These are phyloP conservation scores for Cyprinodon diabolis DNA, from an alignment of 2,797 vertebrate species.

Conservation along the genomic window DNA sequence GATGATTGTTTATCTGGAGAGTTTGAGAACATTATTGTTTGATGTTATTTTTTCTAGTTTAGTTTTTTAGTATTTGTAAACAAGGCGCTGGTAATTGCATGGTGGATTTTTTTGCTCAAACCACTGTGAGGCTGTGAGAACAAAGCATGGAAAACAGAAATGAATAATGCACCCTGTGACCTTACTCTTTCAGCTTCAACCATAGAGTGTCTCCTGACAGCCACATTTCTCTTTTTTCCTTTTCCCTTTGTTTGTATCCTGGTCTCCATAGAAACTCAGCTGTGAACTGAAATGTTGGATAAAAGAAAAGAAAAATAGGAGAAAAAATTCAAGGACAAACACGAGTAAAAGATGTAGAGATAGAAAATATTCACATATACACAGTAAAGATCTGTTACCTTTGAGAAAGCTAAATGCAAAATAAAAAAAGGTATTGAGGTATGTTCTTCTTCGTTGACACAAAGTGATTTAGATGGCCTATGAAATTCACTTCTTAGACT, in stretches of 20 bases:
- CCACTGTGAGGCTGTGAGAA: background rate
- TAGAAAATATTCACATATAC: constrained; percentile 30
- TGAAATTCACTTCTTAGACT: no score
- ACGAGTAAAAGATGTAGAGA: constrained; percentile 44
- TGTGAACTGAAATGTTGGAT: constrained; percentile 65
- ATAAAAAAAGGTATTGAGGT: background rate
- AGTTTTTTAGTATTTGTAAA: constrained; percentile 1
- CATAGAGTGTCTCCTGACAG: constrained; percentile 58
- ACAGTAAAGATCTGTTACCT: background rate
- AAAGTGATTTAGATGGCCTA: no score
- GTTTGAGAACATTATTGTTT: background rate
- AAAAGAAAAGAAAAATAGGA: constrained; percentile 60
- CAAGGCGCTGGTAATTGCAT: background rate
- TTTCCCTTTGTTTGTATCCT: constrained; percentile 65
- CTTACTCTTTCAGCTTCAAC: constrained; percentile 38
- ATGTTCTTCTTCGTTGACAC: background rate
- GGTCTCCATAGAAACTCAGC: constrained; percentile 80
- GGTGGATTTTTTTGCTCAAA: background rate
- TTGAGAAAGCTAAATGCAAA: background rate
- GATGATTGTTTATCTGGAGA: constrained; percentile 27
- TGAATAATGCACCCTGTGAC: constrained; percentile 1
- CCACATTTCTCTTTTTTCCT: constrained; percentile 62
- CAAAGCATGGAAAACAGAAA: background rate
- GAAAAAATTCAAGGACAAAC: constrained; percentile 59
- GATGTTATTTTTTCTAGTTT: constrained; percentile 4